Evolutionary conservation across 2,888 invertebrate genomes (phyloP).

Genomic region (Xanthorhoe spadicearia): DNA sequence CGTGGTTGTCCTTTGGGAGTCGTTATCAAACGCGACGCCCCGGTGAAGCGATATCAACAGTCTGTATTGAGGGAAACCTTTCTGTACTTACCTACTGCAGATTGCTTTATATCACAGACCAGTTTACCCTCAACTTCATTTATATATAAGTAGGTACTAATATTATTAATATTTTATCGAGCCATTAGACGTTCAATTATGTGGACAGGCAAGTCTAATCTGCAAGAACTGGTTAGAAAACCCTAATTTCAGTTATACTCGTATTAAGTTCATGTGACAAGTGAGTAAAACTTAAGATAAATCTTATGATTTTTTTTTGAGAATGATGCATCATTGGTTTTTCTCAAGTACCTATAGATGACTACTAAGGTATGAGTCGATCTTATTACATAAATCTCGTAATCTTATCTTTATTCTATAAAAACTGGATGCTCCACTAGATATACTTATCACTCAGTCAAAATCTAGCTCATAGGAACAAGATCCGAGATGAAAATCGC

Average conservation of each 20-base stretch:
- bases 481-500: slow-evolving; percentile 58
- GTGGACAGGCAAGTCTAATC: too few species aligned
- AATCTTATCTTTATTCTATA: slow-evolving; percentile 49
- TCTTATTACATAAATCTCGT: slow-evolving; percentile 2
- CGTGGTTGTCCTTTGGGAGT: slow-evolving; percentile 21
- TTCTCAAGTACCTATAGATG: not conserved
- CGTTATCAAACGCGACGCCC: slow-evolving; percentile 33
- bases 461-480: too few species aligned
- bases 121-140: too few species aligned
- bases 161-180: too few species aligned
- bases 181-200: too few species aligned
- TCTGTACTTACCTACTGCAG: too few species aligned
- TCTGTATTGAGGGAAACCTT: not conserved
- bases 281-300: too few species aligned
- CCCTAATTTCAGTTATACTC: too few species aligned
- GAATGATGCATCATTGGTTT: not conserved
- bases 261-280: too few species aligned
- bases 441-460: slow-evolving; percentile 23
- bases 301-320: not conserved
- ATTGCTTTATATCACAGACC: too few species aligned
- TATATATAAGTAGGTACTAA: too few species aligned
- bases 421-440: slow-evolving; percentile 31
- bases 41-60: slow-evolving; percentile 59
- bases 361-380: not conserved
- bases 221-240: too few species aligned